These are phyloP conservation scores for Mythimna albipuncta DNA, from an alignment of 2,888 invertebrate genomes.

Conservation along the genomic window DNA sequence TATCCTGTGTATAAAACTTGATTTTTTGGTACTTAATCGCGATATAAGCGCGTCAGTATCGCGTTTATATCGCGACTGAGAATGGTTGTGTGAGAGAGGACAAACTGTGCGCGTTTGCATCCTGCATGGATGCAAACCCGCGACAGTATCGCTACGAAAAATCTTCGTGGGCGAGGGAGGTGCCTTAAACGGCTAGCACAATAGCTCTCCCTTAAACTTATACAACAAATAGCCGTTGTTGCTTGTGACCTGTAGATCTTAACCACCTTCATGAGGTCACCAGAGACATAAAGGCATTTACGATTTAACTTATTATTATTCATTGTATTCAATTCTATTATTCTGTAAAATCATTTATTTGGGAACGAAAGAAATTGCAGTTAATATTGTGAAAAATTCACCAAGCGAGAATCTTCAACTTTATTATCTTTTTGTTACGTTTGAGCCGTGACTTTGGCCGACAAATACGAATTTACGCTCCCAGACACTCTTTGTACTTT, in stretches of 20 bases:
- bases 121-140: too few relatives aligned
- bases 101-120: too few relatives aligned
- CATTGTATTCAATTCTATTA: conserved; percentile 32
- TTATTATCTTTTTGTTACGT: conserved; percentile 50
- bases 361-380: conserved; percentile 15
- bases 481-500: conserved; percentile 51
- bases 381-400: conserved; percentile 33
- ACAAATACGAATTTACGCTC: conserved; percentile 52
- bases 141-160: too few relatives aligned
- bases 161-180: too few relatives aligned
- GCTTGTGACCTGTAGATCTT: conserved; percentile 11
- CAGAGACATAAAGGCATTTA: conserved; percentile 26
- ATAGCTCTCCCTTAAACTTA: conserved; percentile 6
- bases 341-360: conserved; percentile 31
- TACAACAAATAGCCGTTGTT: not conserved
- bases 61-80: too few relatives aligned
- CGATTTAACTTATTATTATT: conserved; percentile 35
- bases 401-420: conserved; percentile 40
- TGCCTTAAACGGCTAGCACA: not conserved
- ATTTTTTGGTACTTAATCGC: too few relatives aligned
- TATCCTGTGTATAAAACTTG: too few relatives aligned
- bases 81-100: too few relatives aligned
- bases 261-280: conserved; percentile 4
- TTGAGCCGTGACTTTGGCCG: conserved; percentile 48
- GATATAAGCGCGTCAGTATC: too few relatives aligned